Evolutionary conservation across 92 coral and sea anemone species (phyloP).

Genomic region (Hydrozoanthus gracilis): DNA sequence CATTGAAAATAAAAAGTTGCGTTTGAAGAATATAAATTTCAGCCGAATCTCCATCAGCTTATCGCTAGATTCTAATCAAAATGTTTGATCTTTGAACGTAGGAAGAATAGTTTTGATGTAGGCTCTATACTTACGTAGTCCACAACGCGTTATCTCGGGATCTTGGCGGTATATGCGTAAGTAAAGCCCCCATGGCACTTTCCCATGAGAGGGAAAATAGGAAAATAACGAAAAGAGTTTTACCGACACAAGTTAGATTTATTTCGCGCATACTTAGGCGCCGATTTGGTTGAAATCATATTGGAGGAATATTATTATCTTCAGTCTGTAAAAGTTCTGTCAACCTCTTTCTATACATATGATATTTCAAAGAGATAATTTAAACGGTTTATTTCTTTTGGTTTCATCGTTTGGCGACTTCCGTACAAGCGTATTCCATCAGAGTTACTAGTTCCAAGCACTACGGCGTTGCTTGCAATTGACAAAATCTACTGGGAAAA

Average conservation of each 20-base stretch:
- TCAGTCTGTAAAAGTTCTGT: not conserved
- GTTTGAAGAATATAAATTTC: not conserved
- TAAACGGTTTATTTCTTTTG: not conserved
- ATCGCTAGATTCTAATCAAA: not conserved
- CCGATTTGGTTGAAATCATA: not conserved
- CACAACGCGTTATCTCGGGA: not conserved
- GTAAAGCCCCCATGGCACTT: constrained; percentile 3
- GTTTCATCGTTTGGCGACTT: not conserved
- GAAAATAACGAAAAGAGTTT: not conserved
- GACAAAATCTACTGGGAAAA: not conserved
- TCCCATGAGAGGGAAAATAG: not conserved
- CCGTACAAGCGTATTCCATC: not conserved
- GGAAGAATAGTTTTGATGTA: not conserved
- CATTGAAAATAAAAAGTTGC: not conserved
- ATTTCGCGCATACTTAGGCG: too few relatives aligned
- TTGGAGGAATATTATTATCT: not conserved
- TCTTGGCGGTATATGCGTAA: not conserved
- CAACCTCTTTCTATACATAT: not conserved
- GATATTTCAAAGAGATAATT: not conserved
- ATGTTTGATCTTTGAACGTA: not conserved
- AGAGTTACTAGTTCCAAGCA: not conserved
- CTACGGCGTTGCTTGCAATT: not conserved
- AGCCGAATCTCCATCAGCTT: not conserved
- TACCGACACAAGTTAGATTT: not conserved
- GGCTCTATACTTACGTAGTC: not conserved